A percentile compares a stretch with the other conserved stretches of the same genome.
phyloP scores from a whole-genome alignment of 2,113 vertebrate genomes.

The Leucopsar rothschildi region DNA sequence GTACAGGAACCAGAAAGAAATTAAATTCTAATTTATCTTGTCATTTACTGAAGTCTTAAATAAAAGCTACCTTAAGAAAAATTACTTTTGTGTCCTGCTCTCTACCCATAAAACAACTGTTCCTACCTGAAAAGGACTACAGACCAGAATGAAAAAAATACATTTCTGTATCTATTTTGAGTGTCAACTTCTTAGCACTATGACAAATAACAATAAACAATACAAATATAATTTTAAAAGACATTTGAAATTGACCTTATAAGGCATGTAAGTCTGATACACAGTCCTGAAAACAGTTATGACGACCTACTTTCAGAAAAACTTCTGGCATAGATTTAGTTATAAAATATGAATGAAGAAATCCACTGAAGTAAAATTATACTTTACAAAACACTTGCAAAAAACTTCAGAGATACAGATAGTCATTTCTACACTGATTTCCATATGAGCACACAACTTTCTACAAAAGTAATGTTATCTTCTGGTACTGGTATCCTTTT shows the following conservation, averaged over 20 bases:
- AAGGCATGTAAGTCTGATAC: background rate
- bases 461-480: background rate
- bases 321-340: background rate
- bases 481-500: background rate
- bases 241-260: background rate
- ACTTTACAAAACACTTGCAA: background rate
- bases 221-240: background rate
- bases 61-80: background rate
- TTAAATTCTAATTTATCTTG: background rate
- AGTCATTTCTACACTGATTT: background rate
- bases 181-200: background rate
- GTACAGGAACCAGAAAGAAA: background rate
- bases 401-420: background rate
- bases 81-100: background rate
- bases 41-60: background rate
- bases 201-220: background rate
- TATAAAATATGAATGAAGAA: slow-evolving; percentile 13
- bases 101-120: background rate
- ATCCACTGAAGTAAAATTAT: background rate
- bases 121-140: background rate
- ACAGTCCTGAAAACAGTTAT: background rate
- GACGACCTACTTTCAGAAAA: background rate
- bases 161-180: background rate
- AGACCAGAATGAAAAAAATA: background rate
- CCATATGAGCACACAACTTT: background rate